Evolutionary conservation across 1,140 invertebrate genomes (phyloP), one percentile per base, ranked within the genome.

Genomic region (Drosophila sulfurigaster): DNA sequence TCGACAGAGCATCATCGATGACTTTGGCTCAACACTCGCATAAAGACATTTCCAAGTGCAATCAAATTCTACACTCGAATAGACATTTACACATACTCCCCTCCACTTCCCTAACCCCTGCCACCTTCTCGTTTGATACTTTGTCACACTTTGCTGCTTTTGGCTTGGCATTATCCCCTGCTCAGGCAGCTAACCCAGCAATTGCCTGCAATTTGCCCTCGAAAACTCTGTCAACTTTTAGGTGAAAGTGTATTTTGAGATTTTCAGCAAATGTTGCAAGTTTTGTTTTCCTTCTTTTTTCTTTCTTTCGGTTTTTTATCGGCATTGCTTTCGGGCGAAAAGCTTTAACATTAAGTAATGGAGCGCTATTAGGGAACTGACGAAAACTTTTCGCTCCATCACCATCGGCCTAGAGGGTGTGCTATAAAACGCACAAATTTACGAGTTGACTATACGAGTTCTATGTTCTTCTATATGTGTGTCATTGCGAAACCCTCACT

Each of bases 11-110:
- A 68, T 77, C 75, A 80, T 79, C 74, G 77, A 79, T 72, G 77
- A 76, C 77, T 79, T 70, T 76, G 73, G 66, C 79, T 68, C 68
- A 78, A 76, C 75, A 63, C 72, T 72, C 82, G 66, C 83, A 87
- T 89, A 89, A 89, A 89, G 85, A 89, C 85, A 89, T 89, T 87
- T 85, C 78, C 68, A 89, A 89, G 67, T 89, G 85, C 85, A 89
- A 89, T 89, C 85, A 89, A 89, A 89, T 89, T 89, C 85, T 89
- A 85, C 85, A 89, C 85, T 89, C 68, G 81, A 89, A 75, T 89
- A 83, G 81, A 85, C 83, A 87, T 88, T 87, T 78, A 86, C 58
- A 79, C 75, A 79, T 65, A 68, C 71, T 46, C 4, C 41, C 1
- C 11, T 8, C 5, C 6, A 41, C 46, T 11, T 20, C 41, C n/a